Evolutionary conservation across 2,113 vertebrate genomes (phyloP).

Genomic region (Coptodon rendalli): DNA sequence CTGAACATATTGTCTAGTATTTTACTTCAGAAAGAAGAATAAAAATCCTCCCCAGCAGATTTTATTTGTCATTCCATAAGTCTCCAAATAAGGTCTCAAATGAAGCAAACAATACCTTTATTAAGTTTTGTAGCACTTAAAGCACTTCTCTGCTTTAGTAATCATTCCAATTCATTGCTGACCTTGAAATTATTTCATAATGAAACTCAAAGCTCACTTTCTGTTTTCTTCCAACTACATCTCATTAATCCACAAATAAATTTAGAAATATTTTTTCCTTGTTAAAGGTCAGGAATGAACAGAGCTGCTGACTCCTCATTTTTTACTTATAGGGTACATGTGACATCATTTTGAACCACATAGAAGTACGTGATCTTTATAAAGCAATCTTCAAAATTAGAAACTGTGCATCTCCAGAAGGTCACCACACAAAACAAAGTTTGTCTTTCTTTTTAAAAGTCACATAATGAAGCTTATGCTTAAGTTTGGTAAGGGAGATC

Average conservation of each 20-base stretch:
- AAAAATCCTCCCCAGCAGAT: not conserved
- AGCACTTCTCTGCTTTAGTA: not conserved
- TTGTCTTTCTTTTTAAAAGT: not conserved
- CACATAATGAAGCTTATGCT: not conserved
- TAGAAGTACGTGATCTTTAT: not conserved
- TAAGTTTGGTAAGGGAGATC: accelerated
- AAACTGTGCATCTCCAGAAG: not conserved
- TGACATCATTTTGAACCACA: not conserved
- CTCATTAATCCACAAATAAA: not conserved
- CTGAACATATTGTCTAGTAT: not conserved
- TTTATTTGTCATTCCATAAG: not conserved
- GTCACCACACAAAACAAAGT: not conserved
- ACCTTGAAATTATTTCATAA: not conserved
- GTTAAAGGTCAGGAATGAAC: not conserved
- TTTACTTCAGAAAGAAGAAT: not conserved
- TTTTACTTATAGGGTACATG: not conserved
- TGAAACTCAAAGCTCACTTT: not conserved
- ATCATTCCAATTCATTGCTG: not conserved
- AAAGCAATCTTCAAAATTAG: not conserved
- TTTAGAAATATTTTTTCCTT: not conserved
- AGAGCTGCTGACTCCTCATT: not conserved
- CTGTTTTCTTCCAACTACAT: not conserved
- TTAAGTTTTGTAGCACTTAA: not conserved
- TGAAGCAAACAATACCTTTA: not conserved
- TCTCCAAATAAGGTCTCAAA: not conserved